Evolutionary conservation across 2,113 vertebrate genomes (phyloP).

Genomic region (Hemicordylus capensis): DNA sequence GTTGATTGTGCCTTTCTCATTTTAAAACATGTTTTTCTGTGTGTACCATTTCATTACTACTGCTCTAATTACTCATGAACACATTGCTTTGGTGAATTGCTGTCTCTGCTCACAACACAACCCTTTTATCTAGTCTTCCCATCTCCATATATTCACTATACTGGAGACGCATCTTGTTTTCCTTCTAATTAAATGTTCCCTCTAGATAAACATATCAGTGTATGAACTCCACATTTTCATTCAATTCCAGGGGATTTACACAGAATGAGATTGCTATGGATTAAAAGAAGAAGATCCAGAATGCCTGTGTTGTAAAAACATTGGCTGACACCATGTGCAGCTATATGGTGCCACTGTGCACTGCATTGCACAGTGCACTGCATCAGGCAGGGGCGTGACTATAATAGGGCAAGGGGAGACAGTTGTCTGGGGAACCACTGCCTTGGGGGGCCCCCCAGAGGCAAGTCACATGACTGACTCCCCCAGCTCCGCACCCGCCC

Average conservation of each 20-base stretch:
- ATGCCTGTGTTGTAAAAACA: not conserved
- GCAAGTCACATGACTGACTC: no score
- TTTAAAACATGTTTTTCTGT: constrained; percentile 46
- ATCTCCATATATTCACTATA: not conserved
- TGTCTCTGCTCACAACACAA: not conserved
- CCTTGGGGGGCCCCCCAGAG: no score
- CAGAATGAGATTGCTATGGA: not conserved
- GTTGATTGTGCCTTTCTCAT: constrained; percentile 41
- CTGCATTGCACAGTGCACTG: no score
- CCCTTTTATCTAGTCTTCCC: not conserved
- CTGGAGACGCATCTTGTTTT: not conserved
- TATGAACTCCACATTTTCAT: not conserved
- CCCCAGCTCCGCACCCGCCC: no score
- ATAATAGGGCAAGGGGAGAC: no score
- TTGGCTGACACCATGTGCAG: not conserved
- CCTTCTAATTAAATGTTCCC: not conserved
- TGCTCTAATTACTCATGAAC: constrained; percentile 2
- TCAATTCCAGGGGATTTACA: not conserved
- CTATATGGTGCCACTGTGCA: no score
- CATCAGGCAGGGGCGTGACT: no score
- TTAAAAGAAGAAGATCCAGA: no score
- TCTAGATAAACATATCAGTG: not conserved
- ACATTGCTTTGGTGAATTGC: not conserved
- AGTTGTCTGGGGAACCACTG: no score
- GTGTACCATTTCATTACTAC: constrained; percentile 20